Percentiles rank a stretch among this genome's conserved stretches.
Conservation (phyloP, 2,113 vertebrate genomes). For the Poecilia latipinna region DNA sequence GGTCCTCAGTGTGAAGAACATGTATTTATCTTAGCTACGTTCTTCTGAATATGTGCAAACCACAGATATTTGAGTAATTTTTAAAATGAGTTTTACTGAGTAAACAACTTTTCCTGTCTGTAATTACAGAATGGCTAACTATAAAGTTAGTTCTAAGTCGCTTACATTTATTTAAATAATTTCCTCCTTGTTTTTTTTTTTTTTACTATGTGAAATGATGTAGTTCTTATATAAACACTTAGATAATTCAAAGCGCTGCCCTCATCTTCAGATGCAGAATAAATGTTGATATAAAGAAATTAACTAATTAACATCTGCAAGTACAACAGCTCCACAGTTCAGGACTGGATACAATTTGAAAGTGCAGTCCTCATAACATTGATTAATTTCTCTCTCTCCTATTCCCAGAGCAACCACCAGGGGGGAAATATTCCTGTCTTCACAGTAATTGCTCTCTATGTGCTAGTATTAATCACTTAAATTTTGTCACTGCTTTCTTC, state of each 20-base stretch:
- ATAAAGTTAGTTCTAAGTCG: background rate
- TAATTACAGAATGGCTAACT: background rate
- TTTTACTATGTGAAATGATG: background rate
- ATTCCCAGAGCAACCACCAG: slow-evolving; percentile 61
- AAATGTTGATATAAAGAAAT: background rate
- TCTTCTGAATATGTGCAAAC: background rate
- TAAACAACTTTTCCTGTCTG: background rate
- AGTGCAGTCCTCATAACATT: background rate
- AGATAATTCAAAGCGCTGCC: background rate
- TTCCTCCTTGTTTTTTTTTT: background rate
- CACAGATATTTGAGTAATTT: background rate
- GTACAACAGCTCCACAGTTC: too few relatives aligned
- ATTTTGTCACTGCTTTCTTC: slow-evolving; percentile 7
- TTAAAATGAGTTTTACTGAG: background rate
- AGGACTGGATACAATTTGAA: background rate
- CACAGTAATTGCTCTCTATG: slow-evolving; percentile 86
- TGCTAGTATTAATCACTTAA: slow-evolving; percentile 13
- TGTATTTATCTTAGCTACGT: too few relatives aligned
- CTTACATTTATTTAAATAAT: background rate
- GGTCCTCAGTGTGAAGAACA: background rate
- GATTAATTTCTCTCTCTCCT: background rate
- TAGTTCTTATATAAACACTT: background rate
- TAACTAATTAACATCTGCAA: background rate
- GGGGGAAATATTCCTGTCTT: slow-evolving; percentile 92
- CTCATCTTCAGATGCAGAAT: background rate